Percentiles rank a stretch among this genome's conserved stretches.
Conservation (phyloP, 1,140 invertebrate species). For the Latrodectus geometricus region DNA sequence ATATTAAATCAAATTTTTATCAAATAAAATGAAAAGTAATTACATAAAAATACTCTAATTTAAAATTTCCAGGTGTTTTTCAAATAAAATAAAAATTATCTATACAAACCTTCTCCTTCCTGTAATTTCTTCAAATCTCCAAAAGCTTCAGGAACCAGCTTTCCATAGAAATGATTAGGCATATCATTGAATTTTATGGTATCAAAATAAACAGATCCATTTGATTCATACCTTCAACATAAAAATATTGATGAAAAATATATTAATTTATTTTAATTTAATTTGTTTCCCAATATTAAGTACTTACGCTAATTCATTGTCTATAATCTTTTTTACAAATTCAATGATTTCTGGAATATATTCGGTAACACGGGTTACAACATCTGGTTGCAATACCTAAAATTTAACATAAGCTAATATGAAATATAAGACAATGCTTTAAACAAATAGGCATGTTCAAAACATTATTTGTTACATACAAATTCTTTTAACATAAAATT, state of each 20-base stretch:
- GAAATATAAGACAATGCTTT: too few species aligned
- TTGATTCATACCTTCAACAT: slow-evolving; percentile 81
- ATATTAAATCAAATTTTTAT: too few species aligned
- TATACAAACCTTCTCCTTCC: slow-evolving; percentile 91
- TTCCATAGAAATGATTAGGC: slow-evolving; percentile 94
- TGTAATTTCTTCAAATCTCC: slow-evolving; percentile 90
- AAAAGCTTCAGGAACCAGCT: slow-evolving; percentile 96
- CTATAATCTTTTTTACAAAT: slow-evolving; percentile 92
- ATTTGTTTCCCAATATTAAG: neutral
- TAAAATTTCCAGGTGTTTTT: neutral
- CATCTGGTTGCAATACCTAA: slow-evolving; percentile 89
- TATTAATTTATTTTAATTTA: too few species aligned
- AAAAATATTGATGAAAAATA: neutral
- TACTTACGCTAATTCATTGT: slow-evolving; percentile 77
- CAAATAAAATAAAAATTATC: neutral
- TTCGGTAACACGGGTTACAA: slow-evolving; percentile 96
- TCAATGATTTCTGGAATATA: slow-evolving; percentile 95
- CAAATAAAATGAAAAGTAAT: too few species aligned
- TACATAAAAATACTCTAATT: too few species aligned
- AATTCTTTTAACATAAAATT: too few species aligned
- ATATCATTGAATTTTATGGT: slow-evolving; percentile 87
- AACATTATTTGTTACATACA: too few species aligned
- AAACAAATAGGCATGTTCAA: too few species aligned
- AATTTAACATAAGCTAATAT: neutral
- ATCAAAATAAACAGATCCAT: slow-evolving; percentile 98